phyloP scores from a whole-genome alignment of 2,888 invertebrate species.

The Tiliacea citrago region DNA sequence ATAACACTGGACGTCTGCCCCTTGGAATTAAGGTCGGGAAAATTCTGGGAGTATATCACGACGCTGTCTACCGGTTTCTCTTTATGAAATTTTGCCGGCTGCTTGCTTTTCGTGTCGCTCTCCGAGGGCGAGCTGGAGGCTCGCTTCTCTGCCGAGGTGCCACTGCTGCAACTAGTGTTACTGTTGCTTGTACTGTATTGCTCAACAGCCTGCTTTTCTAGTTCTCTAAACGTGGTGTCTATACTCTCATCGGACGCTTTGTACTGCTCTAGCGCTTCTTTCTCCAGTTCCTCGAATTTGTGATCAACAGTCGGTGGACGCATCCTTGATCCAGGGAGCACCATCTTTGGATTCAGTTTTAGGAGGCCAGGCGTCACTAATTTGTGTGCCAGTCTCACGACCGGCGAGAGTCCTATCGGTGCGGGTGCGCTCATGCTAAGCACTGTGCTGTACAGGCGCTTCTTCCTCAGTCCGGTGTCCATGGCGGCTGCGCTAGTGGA shows the following conservation, averaged over 20 bases:
- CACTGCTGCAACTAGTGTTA: constrained; percentile 88
- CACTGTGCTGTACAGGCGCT: constrained; percentile 90
- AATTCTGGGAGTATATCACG: constrained; percentile 87
- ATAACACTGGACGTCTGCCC: constrained; percentile 82
- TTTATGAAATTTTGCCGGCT: constrained; percentile 84
- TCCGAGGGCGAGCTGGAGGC: constrained; percentile 71
- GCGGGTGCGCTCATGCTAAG: constrained; percentile 86
- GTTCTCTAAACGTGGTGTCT: constrained; percentile 91
- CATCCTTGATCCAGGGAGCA: constrained; percentile 78
- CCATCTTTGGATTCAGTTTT: constrained; percentile 85
- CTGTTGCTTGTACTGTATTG: constrained; percentile 91
- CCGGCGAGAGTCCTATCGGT: constrained; percentile 77
- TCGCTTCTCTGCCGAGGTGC: constrained; percentile 82
- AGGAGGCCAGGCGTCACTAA: constrained; percentile 83
- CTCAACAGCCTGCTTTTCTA: constrained; percentile 92
- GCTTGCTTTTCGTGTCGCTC: constrained; percentile 76
- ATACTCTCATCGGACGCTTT: constrained; percentile 91
- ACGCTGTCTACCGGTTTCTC: constrained; percentile 86
- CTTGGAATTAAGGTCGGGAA: constrained; percentile 84
- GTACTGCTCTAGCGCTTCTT: constrained; percentile 91
- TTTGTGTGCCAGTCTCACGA: constrained; percentile 83
- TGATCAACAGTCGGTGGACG: constrained; percentile 81
- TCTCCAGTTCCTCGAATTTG: constrained; percentile 90
- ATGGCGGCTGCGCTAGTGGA: constrained; percentile 81
- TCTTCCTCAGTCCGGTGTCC: constrained; percentile 80